Evolutionary conservation across 1,140 invertebrate genomes (phyloP).

Genomic region (Drosophila obscura): DNA sequence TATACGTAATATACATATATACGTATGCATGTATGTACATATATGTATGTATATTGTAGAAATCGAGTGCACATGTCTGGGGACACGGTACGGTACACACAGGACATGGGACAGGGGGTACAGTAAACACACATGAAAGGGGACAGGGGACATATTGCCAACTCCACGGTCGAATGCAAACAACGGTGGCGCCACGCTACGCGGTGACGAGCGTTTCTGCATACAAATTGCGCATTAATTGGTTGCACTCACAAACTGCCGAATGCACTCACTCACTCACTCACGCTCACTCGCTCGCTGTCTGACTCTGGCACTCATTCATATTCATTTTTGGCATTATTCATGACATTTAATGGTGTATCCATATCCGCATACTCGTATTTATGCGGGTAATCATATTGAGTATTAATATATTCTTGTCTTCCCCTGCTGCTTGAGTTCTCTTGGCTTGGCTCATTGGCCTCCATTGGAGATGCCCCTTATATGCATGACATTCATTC

Average conservation of each 20-base stretch:
- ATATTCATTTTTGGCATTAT: too few species aligned
- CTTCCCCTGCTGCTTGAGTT: too few species aligned
- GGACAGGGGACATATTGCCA: background rate
- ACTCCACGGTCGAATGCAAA: background rate
- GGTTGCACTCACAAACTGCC: conserved; percentile 1
- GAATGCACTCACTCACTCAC: background rate
- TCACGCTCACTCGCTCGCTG: too few species aligned
- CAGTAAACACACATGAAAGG: conserved; percentile 22
- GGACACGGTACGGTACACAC: background rate
- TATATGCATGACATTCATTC: too few species aligned
- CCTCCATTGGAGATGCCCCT: too few species aligned
- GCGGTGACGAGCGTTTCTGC: background rate
- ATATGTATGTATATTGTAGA: background rate
- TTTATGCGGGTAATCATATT: too few species aligned
- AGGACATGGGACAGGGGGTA: background rate
- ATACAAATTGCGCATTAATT: conserved; percentile 36
- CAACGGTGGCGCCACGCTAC: background rate
- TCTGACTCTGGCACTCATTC: too few species aligned
- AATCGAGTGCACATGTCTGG: background rate
- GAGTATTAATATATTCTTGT: too few species aligned
- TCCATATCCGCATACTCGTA: too few species aligned
- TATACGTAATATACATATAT: background rate
- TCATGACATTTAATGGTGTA: too few species aligned
- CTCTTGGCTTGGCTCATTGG: too few species aligned
- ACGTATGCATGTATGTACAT: too few species aligned